A percentile compares a stretch with the other conserved stretches of the same genome.
Evolutionary conservation across 1,140 invertebrate species (phyloP).

Genomic region (Panagrolaimus sp.): DNA sequence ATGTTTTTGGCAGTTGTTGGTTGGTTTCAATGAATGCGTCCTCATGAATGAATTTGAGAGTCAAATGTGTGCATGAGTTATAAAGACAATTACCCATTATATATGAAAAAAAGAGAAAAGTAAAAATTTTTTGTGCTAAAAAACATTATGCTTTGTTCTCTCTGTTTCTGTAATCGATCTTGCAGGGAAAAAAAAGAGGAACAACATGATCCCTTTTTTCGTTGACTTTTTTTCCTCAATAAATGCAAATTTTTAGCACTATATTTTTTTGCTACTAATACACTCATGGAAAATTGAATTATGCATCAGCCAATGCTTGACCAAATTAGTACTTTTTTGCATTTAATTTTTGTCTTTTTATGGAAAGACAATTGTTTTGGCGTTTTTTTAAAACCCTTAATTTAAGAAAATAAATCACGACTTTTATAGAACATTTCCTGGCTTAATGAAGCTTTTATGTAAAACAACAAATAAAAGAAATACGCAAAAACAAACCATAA

Average conservation of each 20-base stretch:
- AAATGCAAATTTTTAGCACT: too few species aligned
- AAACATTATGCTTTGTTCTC: neutral
- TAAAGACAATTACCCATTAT: constrained; percentile 9
- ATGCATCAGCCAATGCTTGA: neutral
- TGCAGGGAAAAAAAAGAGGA: neutral
- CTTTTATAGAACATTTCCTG: neutral
- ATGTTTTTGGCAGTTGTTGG: constrained; percentile 15
- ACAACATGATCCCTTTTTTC: too few species aligned
- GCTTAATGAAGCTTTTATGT: neutral
- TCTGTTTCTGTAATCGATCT: neutral
- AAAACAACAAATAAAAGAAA: neutral
- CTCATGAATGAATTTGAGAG: neutral
- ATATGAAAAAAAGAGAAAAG: neutral
- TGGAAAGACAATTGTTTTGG: constrained; percentile 3
- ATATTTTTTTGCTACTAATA: too few species aligned
- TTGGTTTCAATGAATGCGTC: neutral
- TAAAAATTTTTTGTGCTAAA: neutral
- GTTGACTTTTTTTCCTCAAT: too few species aligned
- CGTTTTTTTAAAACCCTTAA: neutral
- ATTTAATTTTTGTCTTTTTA: neutral
- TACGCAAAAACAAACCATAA: constrained; percentile 33
- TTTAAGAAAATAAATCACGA: neutral
- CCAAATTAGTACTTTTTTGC: constrained; percentile 6
- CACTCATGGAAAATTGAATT: neutral
- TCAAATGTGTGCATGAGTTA: neutral